Percentiles rank a stretch among this genome's conserved stretches.
phyloP scores from a whole-genome alignment of 2,797 vertebrate species.

The Sebastiscus albofasciatus region DNA sequence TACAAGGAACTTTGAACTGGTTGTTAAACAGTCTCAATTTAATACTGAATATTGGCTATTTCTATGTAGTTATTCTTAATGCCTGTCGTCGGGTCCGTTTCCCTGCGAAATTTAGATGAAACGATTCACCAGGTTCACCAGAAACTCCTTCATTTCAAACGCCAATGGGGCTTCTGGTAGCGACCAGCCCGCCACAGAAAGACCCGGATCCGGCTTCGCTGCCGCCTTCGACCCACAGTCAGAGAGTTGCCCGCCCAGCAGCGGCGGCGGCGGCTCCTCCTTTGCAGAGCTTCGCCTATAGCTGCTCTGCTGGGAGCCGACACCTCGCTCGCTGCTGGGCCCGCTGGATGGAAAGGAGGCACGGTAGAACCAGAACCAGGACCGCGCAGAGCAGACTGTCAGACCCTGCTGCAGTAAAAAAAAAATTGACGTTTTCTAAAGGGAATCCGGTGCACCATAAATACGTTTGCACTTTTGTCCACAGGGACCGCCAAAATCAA shows the following conservation, averaged over 20 bases:
- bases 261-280: too few species aligned
- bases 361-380: neutral
- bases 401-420: neutral
- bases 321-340: neutral
- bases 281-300: neutral
- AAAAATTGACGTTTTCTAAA: neutral
- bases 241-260: too few species aligned
- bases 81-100: too few species aligned
- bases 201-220: too few species aligned
- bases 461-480: neutral
- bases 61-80: too few species aligned
- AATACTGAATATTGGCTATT: neutral
- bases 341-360: neutral
- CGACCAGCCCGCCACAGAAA: too few species aligned
- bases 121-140: neutral
- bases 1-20: neutral
- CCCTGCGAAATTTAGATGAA: neutral
- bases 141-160: neutral
- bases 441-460: neutral
- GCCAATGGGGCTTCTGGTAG: too few species aligned
- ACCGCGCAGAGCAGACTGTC: neutral
- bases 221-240: too few species aligned
- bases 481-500: neutral
- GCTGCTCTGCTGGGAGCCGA: neutral
- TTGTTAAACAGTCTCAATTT: neutral